Conservation (phyloP, 1,140 invertebrate genomes). For the Cecropterus lyciades region DNA sequence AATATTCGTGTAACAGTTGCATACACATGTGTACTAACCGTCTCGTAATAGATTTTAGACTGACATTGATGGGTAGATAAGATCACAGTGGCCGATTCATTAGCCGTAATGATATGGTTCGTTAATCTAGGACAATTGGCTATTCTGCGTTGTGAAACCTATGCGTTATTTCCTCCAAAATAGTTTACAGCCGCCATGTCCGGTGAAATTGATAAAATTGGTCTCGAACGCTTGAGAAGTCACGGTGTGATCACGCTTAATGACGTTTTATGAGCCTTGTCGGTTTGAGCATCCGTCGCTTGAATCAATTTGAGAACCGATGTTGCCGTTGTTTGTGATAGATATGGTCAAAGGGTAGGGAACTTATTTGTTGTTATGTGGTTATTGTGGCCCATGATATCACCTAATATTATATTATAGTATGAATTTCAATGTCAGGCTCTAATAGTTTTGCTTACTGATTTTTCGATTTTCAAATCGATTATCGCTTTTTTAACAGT, state of each 20-base stretch:
- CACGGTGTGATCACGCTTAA: slow-evolving; percentile 40
- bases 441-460: too few relatives aligned
- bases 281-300: slow-evolving; percentile 28
- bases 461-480: too few relatives aligned
- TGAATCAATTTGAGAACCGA: slow-evolving; percentile 16
- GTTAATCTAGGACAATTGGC: slow-evolving; percentile 80
- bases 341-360: neutral
- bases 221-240: slow-evolving; percentile 41
- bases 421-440: too few relatives aligned
- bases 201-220: slow-evolving; percentile 62
- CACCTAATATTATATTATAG: too few relatives aligned
- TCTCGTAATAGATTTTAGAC: slow-evolving; percentile 68
- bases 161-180: slow-evolving; percentile 56
- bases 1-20: slow-evolving; percentile 6
- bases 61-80: slow-evolving; percentile 74
- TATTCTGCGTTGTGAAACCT: slow-evolving; percentile 56
- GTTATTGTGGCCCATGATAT: neutral
- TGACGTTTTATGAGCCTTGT: slow-evolving; percentile 43
- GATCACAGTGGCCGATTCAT: slow-evolving; percentile 70
- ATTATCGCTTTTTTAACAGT: too few relatives aligned
- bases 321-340: neutral
- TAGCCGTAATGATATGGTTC: slow-evolving; percentile 80
- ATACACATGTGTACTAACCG: slow-evolving; percentile 41
- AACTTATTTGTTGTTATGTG: neutral
- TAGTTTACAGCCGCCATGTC: slow-evolving; percentile 51